Base-by-base conservation (phyloP, 2,797 vertebrate species). In the Tragopan temminckii region DNA sequence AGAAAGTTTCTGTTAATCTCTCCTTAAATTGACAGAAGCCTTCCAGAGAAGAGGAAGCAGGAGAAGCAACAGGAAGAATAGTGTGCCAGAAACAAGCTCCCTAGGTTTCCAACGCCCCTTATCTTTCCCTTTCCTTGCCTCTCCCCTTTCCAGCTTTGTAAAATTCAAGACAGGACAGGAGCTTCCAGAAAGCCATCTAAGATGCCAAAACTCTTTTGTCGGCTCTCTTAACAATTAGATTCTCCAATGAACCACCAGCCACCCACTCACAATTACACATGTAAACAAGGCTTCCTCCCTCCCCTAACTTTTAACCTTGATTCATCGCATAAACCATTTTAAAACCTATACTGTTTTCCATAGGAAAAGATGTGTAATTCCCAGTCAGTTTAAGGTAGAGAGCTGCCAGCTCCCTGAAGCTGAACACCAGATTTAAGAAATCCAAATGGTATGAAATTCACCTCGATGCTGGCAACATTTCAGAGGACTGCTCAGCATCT, bases 261-360 rank as follows among this genome's bases (percentile, higher is more conserved):
- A 94, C 29, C 9, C 45, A 46, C 62, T 40, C 63, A 31, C 45
- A 61, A 92, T 5, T 33, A 68, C 45, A 66, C 18, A 12, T 24
- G 38, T 71, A 46, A 72, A 9, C 55, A 69, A 61, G 17, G 24
- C 11, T 18, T 9, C 27, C 7, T 4, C 1, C 15, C 0, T 2
- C 3, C 3, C 16, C 14, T 1, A 38, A 31, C 4, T 2, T 80
- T 82, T 82, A 13, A 18, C 58, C 88, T 46, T 72, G 38, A 83
- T 78, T 78, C 42, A 57, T 75, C 19, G 23, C 13, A 11, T 46
- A 83, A 82, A 38, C n/a, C 62, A 38, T 62, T 93, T 92, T 75
- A 80, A 92, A 94, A 78, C 62, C 45, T 45, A 58, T 16, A 36
- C 46, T 55, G n/a, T 82, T 89, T 86, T 90, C 76, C 45, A 15